Evolutionary conservation across 2,113 vertebrate genomes (phyloP).

Genomic region (Apteryx mantelli): DNA sequence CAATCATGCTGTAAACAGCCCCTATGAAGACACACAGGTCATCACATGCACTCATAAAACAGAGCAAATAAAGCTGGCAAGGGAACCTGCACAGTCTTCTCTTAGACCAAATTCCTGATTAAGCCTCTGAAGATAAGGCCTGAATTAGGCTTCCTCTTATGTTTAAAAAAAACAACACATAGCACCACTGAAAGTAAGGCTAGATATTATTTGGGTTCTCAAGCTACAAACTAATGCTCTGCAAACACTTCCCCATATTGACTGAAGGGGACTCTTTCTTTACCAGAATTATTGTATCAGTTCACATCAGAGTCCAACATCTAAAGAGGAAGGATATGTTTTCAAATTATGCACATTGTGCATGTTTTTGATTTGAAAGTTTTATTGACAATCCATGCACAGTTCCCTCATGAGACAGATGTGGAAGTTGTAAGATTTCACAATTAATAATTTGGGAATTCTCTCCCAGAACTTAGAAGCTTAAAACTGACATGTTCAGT

Average conservation of each 20-base stretch:
- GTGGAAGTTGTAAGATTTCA: neutral
- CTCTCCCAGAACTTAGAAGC: neutral
- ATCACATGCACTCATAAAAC: neutral
- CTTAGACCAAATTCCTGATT: slow-evolving; percentile 8
- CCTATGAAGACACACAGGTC: neutral
- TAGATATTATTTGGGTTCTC: neutral
- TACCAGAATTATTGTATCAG: neutral
- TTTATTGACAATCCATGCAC: neutral
- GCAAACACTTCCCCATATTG: neutral
- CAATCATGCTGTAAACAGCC: slow-evolving; percentile 30
- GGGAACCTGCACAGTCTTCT: neutral
- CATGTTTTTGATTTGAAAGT: neutral
- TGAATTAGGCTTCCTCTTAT: neutral
- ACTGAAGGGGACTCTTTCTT: neutral
- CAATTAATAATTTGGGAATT: neutral
- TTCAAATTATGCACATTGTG: neutral
- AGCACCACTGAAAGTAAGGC: neutral
- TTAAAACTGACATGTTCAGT: neutral
- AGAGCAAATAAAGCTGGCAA: neutral
- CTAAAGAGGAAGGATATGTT: neutral
- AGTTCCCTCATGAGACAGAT: neutral
- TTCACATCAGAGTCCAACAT: neutral
- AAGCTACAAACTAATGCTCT: neutral
- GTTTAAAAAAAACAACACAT: neutral
- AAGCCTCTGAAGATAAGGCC: slow-evolving; percentile 23